Evolutionary conservation across 1,140 invertebrate genomes (phyloP).

Genomic region (Rhyacophila brunnea): DNA sequence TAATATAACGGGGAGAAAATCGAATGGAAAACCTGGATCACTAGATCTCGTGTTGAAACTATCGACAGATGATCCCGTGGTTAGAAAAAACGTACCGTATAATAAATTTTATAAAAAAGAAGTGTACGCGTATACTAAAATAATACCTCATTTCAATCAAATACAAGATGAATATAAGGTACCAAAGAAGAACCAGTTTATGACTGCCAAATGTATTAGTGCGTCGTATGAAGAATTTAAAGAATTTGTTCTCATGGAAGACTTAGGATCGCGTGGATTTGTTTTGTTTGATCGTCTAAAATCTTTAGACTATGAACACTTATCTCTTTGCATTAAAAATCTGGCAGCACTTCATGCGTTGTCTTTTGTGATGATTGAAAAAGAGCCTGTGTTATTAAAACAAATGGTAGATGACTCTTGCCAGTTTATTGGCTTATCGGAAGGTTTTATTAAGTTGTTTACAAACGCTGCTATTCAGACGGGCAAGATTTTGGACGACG

Average conservation of each 20-base stretch:
- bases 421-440: too few species aligned
- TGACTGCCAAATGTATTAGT: constrained; percentile 44
- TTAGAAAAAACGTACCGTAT: background rate
- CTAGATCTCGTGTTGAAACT: constrained; percentile 2
- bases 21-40: background rate
- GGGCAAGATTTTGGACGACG: too few species aligned
- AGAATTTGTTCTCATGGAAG: constrained; percentile 56
- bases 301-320: constrained; percentile 46
- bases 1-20: background rate
- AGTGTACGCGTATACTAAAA: constrained; percentile 40
- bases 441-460: too few species aligned
- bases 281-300: constrained; percentile 46
- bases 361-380: constrained; percentile 50
- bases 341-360: constrained; percentile 57
- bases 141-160: constrained; percentile 40
- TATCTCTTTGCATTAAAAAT: constrained; percentile 47
- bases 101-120: constrained; percentile 34
- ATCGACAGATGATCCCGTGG: background rate
- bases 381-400: constrained; percentile 39
- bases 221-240: constrained; percentile 39
- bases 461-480: too few species aligned
- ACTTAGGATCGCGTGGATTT: constrained; percentile 49
- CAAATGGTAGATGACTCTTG: background rate
- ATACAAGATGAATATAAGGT: constrained; percentile 40
- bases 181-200: constrained; percentile 34